A percentile compares a stretch with the other conserved stretches of the same genome.
Evolutionary conservation across 1,140 invertebrate genomes (phyloP).

Genomic region (Bombus confusus): DNA sequence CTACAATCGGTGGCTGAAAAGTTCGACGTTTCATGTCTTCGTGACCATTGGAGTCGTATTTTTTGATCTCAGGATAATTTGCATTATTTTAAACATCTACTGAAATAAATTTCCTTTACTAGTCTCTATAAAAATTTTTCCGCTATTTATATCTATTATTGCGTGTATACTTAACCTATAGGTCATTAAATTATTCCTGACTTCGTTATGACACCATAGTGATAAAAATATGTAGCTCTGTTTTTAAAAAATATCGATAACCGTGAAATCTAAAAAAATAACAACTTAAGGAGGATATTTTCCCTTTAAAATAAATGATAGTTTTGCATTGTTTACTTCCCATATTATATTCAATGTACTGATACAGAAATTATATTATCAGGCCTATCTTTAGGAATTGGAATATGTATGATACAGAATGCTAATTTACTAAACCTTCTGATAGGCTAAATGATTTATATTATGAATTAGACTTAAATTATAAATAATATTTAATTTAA

Average conservation of each 20-base stretch:
- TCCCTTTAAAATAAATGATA: neutral
- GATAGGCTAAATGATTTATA: neutral
- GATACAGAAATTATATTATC: neutral
- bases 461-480: no score
- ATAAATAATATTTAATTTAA: no score
- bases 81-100: neutral
- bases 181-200: neutral
- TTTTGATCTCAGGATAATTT: neutral
- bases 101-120: neutral
- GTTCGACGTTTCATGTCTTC: neutral
- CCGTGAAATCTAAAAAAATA: no score
- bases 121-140: neutral
- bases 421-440: neutral
- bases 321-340: neutral
- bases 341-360: no score
- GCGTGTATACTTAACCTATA: no score
- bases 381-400: neutral
- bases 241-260: no score
- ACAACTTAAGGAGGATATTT: no score
- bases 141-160: neutral
- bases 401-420: neutral
- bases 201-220: no score
- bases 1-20: neutral
- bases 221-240: no score
- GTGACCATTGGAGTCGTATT: neutral